Percentiles rank a stretch among this genome's conserved stretches.
Conservation (phyloP, 2,113 vertebrate genomes). For the Leptosomus discolor region DNA sequence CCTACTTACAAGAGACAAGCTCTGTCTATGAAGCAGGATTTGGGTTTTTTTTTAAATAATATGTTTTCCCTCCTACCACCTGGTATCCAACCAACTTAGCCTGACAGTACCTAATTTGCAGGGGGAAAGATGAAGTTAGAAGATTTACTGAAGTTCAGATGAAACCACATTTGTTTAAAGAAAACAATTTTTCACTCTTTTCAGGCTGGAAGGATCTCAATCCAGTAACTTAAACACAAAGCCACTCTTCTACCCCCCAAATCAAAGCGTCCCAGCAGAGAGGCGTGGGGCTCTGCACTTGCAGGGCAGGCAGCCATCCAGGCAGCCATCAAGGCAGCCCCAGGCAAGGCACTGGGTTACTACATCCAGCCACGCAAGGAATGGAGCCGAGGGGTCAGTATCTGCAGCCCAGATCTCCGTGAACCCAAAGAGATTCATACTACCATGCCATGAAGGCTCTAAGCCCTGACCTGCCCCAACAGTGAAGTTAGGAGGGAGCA, state of each 20-base stretch:
- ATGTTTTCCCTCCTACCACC: neutral
- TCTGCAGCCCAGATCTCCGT: neutral
- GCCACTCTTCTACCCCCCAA: neutral
- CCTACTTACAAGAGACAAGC: neutral
- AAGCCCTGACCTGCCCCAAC: neutral
- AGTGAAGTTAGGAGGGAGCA: neutral
- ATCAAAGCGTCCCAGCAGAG: neutral
- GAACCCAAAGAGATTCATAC: neutral
- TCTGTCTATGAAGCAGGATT: neutral
- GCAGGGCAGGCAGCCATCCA: neutral
- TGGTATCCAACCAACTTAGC: neutral
- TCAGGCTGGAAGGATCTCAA: neutral
- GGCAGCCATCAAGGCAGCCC: neutral
- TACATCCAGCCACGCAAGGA: accelerated
- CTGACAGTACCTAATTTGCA: neutral
- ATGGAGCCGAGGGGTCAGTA: neutral
- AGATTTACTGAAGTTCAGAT: neutral
- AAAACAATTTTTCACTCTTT: neutral
- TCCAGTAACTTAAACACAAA: neutral
- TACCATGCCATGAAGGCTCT: neutral
- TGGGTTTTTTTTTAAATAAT: neutral
- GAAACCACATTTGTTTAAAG: neutral
- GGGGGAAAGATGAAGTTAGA: neutral
- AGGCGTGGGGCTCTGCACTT: accelerated
- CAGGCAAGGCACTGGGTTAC: neutral